These are phyloP conservation scores for Ceratosolen solmsi DNA, from an alignment of 1,140 invertebrate genomes.

Conservation along the genomic window DNA sequence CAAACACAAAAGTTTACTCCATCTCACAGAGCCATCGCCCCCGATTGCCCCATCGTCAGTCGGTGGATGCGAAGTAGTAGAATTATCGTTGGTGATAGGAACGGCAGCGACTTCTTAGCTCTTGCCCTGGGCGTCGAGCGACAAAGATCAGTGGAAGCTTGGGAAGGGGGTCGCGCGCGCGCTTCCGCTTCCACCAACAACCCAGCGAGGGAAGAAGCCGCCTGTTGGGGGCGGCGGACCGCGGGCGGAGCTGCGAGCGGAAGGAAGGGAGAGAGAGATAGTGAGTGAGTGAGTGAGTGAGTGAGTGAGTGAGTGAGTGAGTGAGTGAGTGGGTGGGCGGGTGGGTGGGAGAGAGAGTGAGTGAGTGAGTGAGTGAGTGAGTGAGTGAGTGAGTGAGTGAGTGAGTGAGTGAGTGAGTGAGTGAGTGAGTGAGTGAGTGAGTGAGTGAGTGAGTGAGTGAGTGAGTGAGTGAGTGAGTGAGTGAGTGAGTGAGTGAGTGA, in stretches of 20 bases:
- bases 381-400: background rate
- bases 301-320: background rate
- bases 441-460: background rate
- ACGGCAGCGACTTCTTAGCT: background rate
- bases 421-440: background rate
- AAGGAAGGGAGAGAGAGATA: background rate
- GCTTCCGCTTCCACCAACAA: background rate
- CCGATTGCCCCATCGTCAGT: too few species aligned
- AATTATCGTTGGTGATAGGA: background rate
- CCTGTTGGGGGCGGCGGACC: background rate
- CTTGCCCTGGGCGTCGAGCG: background rate
- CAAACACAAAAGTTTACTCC: too few species aligned
- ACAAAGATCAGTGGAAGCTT: background rate
- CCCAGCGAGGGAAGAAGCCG: background rate
- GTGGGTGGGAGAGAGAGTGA: slow-evolving; percentile 2
- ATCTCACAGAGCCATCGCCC: too few species aligned
- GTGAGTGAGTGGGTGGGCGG: background rate
- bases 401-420: background rate
- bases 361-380: background rate
- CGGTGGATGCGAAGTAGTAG: background rate
- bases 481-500: background rate
- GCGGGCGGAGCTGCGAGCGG: slow-evolving; percentile 9
- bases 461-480: background rate
- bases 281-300: background rate
- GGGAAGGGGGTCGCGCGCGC: background rate